A percentile compares a stretch with the other conserved stretches of the same genome.
phyloP scores from a whole-genome alignment of 2,797 vertebrate species.

The Xyrichtys novacula region DNA sequence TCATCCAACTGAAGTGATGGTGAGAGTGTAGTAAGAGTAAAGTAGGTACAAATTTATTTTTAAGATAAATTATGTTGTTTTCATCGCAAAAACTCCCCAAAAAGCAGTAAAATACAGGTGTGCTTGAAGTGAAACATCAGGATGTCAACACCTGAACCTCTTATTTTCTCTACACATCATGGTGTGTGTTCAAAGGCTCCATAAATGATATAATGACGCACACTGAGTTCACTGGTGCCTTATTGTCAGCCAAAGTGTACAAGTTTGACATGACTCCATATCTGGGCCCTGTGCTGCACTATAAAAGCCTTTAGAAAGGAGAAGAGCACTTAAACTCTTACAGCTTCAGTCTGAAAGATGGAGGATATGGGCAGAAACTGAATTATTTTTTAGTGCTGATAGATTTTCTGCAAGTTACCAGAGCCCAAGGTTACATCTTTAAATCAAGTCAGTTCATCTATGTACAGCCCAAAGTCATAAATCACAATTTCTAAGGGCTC shows the following conservation, averaged over 20 bases:
- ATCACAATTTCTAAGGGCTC: neutral
- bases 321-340: neutral
- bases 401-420: neutral
- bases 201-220: neutral
- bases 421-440: constrained; percentile 1
- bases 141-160: too few species aligned
- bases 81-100: too few species aligned
- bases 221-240: neutral
- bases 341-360: neutral
- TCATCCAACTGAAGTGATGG: too few species aligned
- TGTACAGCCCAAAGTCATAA: neutral
- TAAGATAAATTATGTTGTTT: too few species aligned
- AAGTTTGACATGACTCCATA: neutral
- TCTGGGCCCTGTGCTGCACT: neutral
- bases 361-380: neutral
- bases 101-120: too few species aligned
- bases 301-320: neutral
- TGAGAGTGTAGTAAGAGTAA: too few species aligned
- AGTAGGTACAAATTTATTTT: too few species aligned
- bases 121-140: too few species aligned
- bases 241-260: neutral
- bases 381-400: neutral
- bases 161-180: too few species aligned
- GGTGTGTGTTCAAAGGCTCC: too few species aligned
- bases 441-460: neutral